phyloP scores from a whole-genome alignment of 2,888 invertebrate genomes.

The Agriopis marginaria region DNA sequence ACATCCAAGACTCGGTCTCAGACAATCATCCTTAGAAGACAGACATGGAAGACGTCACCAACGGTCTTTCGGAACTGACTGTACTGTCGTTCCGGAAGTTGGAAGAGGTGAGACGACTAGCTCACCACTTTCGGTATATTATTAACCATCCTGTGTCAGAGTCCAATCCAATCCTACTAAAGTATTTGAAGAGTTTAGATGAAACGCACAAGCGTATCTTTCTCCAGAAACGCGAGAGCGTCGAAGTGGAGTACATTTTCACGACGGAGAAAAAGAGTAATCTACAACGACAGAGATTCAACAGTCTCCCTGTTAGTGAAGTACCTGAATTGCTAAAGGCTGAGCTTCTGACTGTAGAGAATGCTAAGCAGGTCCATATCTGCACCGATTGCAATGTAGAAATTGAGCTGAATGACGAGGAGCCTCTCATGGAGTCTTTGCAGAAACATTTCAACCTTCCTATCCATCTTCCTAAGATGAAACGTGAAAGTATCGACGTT shows the following conservation, averaged over 20 bases:
- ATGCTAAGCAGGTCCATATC: slow-evolving; percentile 78
- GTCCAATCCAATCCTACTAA: slow-evolving; percentile 58
- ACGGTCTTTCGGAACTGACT: slow-evolving; percentile 65
- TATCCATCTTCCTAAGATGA: slow-evolving; percentile 73
- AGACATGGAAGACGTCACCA: slow-evolving; percentile 58
- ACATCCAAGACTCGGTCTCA: slow-evolving; percentile 40
- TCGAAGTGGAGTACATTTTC: slow-evolving; percentile 80
- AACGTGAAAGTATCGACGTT: slow-evolving; percentile 78
- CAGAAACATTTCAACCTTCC: slow-evolving; percentile 78
- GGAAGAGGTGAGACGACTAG: slow-evolving; percentile 75
- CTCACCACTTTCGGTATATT: slow-evolving; percentile 70
- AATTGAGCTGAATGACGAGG: slow-evolving; percentile 77
- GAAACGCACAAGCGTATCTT: slow-evolving; percentile 71
- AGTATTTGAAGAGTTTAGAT: slow-evolving; percentile 68
- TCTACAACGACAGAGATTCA: slow-evolving; percentile 77
- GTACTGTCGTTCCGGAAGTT: slow-evolving; percentile 76
- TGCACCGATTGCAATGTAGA: slow-evolving; percentile 80
- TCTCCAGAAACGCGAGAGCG: slow-evolving; percentile 69
- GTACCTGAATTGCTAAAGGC: slow-evolving; percentile 78
- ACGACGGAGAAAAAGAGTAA: slow-evolving; percentile 81
- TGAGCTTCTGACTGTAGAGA: slow-evolving; percentile 67
- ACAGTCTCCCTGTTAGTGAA: slow-evolving; percentile 79
- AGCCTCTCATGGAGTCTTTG: slow-evolving; percentile 78
- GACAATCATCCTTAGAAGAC: slow-evolving; percentile 25
- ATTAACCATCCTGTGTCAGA: slow-evolving; percentile 72